These are phyloP conservation scores for Egretta garzetta DNA, from an alignment of 2,113 vertebrate species.

Conservation along the genomic window DNA sequence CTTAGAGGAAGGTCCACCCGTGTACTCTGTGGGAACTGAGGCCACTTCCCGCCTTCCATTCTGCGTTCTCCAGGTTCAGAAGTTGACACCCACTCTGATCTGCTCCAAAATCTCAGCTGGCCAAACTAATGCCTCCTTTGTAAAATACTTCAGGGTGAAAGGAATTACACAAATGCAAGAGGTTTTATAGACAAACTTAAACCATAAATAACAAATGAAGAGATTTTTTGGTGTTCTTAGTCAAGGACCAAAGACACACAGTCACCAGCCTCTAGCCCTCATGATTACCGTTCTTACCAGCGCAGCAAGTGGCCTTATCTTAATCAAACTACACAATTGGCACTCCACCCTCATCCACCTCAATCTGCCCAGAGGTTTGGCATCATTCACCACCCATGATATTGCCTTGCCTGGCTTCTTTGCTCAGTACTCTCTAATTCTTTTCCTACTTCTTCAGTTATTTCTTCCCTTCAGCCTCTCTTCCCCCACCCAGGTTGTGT, in stretches of 20 bases:
- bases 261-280: neutral
- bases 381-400: neutral
- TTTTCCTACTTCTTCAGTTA: neutral
- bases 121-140: neutral
- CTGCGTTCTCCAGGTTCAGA: neutral
- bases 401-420: neutral
- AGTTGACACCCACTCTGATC: neutral
- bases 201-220: neutral
- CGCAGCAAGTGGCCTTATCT: neutral
- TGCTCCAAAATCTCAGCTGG: neutral
- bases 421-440: conserved; percentile 8
- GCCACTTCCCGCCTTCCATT: neutral
- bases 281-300: neutral
- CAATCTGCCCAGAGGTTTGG: neutral
- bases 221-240: neutral
- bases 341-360: neutral
- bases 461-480: conserved; percentile 7
- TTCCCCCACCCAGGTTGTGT: neutral
- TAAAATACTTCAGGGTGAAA: neutral
- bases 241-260: neutral
- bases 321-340: conserved; percentile 11
- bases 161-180: neutral
- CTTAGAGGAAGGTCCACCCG: neutral
- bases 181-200: neutral
- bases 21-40: neutral